Conservation (phyloP, 2,888 invertebrate genomes). For the Oxycera nigricornis region DNA sequence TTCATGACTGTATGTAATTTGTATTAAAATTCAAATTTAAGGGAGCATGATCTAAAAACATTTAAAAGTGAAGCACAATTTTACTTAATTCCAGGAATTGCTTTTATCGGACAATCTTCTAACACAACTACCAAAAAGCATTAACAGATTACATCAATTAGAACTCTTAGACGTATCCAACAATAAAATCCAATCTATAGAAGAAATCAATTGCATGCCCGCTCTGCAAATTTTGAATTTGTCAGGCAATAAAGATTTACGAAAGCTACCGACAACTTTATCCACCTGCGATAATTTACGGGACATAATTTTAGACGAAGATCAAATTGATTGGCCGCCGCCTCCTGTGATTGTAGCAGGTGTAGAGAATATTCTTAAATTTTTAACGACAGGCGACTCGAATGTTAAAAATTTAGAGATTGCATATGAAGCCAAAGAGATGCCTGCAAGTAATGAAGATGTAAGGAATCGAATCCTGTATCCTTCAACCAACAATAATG, state of each 20-base stretch:
- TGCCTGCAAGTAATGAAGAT: slow-evolving; percentile 44
- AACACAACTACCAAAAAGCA: slow-evolving; percentile 71
- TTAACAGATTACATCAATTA: slow-evolving; percentile 70
- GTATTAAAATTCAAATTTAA: too few species aligned
- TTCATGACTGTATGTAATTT: too few species aligned
- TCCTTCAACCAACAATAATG: too few species aligned
- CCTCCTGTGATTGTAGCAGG: slow-evolving; percentile 67
- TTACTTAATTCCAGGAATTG: slow-evolving; percentile 68
- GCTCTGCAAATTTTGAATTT: slow-evolving; percentile 70
- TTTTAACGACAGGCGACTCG: slow-evolving; percentile 65
- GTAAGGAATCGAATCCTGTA: slow-evolving; percentile 42
- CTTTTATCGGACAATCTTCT: slow-evolving; percentile 77
- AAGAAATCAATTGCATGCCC: slow-evolving; percentile 60
- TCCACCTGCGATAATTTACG: slow-evolving; percentile 70
- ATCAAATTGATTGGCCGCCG: slow-evolving; percentile 72
- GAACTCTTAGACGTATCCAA: slow-evolving; percentile 74
- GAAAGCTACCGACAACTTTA: slow-evolving; percentile 70
- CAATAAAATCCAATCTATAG: slow-evolving; percentile 69
- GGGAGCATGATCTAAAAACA: too few species aligned
- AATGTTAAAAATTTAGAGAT: neutral
- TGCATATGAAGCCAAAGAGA: slow-evolving; percentile 34
- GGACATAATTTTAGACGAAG: slow-evolving; percentile 69
- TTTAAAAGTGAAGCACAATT: too few species aligned
- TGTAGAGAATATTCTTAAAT: slow-evolving; percentile 71
- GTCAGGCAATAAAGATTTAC: slow-evolving; percentile 67